phyloP scores from a whole-genome alignment of 53 echinoderm and acorn worm genomes.

The Pentamera pediparva region DNA sequence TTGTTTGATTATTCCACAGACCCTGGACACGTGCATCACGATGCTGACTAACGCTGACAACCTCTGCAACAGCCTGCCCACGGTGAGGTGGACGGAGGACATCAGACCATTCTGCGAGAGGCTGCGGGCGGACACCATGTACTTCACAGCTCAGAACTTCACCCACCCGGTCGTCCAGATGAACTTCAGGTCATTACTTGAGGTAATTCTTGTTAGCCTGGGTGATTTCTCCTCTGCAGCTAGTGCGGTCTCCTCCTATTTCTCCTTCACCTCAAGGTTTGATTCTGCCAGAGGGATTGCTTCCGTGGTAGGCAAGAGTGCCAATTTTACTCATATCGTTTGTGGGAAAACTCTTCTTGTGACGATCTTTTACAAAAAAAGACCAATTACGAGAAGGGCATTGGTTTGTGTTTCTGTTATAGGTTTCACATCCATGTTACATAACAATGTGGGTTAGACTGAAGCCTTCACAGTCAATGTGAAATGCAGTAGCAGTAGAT shows the following conservation, averaged over 20 bases:
- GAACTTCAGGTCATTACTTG: constrained; percentile 37
- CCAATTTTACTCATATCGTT: too few species aligned
- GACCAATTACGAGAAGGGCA: too few species aligned
- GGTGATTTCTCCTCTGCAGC: background rate
- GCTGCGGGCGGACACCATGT: constrained; percentile 37
- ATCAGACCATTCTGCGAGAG: constrained; percentile 26
- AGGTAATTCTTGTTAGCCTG: constrained; percentile 21
- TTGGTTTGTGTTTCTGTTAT: too few species aligned
- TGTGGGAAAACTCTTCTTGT: background rate
- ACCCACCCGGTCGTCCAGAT: constrained; percentile 11
- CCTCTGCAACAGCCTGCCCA: constrained; percentile 46
- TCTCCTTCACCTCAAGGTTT: too few species aligned
- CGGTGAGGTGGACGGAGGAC: constrained; percentile 53
- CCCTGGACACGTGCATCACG: constrained; percentile 20
- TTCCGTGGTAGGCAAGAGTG: too few species aligned
- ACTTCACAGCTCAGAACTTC: constrained; percentile 54
- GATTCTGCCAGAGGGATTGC: too few species aligned
- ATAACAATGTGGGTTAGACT: too few species aligned
- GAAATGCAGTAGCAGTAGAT: too few species aligned
- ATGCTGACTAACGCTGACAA: constrained; percentile 54
- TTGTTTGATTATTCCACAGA: constrained; percentile 4
- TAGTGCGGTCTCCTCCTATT: too few species aligned
- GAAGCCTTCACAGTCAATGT: too few species aligned
- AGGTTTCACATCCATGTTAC: too few species aligned
- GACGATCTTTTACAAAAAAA: background rate